A percentile compares a stretch with the other conserved stretches of the same genome.
Evolutionary conservation across 2,888 invertebrate genomes (phyloP).

Genomic region (Digitonthophagus gazella): DNA sequence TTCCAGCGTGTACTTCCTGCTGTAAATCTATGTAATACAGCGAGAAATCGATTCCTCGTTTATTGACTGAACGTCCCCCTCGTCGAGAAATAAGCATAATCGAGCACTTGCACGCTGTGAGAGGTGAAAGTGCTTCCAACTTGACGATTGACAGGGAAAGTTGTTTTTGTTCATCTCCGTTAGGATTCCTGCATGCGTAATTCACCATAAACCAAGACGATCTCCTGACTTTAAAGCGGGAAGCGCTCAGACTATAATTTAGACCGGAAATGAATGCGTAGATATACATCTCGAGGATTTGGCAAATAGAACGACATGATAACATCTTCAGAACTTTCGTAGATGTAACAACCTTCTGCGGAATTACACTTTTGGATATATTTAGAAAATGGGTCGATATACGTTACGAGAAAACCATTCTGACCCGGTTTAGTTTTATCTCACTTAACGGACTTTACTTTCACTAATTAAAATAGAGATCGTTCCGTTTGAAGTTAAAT

Average conservation of each 20-base stretch:
- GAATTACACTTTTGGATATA: too few species aligned
- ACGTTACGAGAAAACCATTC: too few species aligned
- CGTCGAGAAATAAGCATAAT: background rate
- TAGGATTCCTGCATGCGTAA: background rate
- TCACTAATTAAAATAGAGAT: background rate
- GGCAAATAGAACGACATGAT: conserved; percentile 9
- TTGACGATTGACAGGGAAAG: background rate
- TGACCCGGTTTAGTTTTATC: background rate
- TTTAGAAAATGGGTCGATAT: too few species aligned
- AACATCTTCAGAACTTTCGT: too few species aligned
- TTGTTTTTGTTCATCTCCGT: background rate
- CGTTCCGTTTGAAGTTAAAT: background rate
- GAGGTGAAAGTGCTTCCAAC: background rate
- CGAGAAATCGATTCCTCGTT: background rate
- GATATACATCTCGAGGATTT: conserved; percentile 4
- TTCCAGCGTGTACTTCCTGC: background rate
- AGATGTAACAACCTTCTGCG: too few species aligned
- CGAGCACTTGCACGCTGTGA: background rate
- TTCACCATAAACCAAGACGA: background rate
- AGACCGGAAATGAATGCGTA: conserved; percentile 9
- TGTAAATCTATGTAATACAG: background rate
- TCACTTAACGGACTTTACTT: background rate
- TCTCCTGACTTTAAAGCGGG: background rate
- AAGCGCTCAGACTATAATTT: conserved; percentile 8
- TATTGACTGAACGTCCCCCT: background rate